phyloP scores from a whole-genome alignment of 1,140 invertebrate genomes.

The Doryteuthis pealeii region DNA sequence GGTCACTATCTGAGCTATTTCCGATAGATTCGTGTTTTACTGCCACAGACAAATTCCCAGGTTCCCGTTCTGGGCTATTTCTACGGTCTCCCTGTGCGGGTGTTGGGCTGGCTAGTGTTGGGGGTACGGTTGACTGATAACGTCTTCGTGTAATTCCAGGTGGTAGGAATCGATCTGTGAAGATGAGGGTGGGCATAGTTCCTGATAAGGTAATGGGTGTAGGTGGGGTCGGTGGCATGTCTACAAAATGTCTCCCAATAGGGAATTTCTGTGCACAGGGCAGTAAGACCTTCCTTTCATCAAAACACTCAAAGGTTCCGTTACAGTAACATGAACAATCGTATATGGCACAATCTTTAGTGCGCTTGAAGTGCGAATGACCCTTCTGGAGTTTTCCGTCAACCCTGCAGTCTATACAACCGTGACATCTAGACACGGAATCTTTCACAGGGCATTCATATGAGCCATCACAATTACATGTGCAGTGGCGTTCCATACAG shows the following conservation, averaged over 20 bases:
- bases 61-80: background rate
- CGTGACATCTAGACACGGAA: background rate
- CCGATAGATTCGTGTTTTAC: background rate
- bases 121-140: background rate
- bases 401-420: background rate
- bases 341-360: slow-evolving; percentile 22
- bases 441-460: background rate
- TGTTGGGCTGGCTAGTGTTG: background rate
- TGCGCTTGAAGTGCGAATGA: slow-evolving; percentile 18
- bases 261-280: background rate
- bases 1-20: no score
- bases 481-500: slow-evolving; percentile 30
- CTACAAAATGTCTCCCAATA: background rate
- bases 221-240: background rate
- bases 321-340: slow-evolving; percentile 44
- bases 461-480: slow-evolving; percentile 33
- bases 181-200: background rate
- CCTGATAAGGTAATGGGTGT: background rate
- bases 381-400: slow-evolving; percentile 12
- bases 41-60: background rate
- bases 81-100: background rate
- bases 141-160: background rate
- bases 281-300: background rate
- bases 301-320: slow-evolving; percentile 35
- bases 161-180: background rate